Evolutionary conservation across 2,113 vertebrate genomes (phyloP).

Genomic region (Ictidomys tridecemlineatus): DNA sequence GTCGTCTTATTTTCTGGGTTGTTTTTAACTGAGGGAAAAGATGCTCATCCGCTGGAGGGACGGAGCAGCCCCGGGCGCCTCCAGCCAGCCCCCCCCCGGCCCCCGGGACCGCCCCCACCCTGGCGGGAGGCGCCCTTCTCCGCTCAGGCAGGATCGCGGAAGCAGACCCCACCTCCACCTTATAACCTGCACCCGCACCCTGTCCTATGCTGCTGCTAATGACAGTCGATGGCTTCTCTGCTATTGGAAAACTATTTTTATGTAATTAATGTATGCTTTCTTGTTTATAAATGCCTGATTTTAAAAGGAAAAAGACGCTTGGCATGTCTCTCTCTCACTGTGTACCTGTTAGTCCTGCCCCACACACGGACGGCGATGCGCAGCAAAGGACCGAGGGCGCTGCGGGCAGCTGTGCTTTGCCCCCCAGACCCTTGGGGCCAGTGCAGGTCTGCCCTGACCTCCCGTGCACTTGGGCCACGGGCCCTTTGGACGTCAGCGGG

Average conservation of each 20-base stretch:
- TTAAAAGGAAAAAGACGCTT: constrained; percentile 91
- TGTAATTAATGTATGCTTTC: constrained; percentile 97
- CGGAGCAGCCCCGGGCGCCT: constrained; percentile 62
- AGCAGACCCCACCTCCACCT: constrained; percentile 82
- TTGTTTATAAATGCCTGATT: constrained; percentile 97
- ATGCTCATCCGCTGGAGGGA: constrained; percentile 26
- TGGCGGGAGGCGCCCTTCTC: constrained; percentile 77
- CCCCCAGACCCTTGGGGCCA: too few relatives aligned
- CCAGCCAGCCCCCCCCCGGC: background rate
- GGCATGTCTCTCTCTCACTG: constrained; percentile 93
- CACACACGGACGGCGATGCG: constrained; percentile 92
- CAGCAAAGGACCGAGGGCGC: constrained; percentile 96
- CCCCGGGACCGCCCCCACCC: constrained; percentile 59
- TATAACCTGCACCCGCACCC: constrained; percentile 81
- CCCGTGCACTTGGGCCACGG: fast-evolving
- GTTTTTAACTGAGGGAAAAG: constrained; percentile 89
- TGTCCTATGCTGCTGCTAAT: constrained; percentile 94
- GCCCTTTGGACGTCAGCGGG: background rate
- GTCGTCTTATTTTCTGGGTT: constrained; percentile 91
- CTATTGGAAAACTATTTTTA: constrained; percentile 97
- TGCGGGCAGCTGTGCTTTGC: background rate
- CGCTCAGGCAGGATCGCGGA: constrained; percentile 82
- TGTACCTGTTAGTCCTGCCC: constrained; percentile 87
- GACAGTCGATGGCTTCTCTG: constrained; percentile 92
- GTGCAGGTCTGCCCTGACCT: background rate